Evolutionary conservation across 2,888 invertebrate genomes (phyloP).

Genomic region (Yponomeuta plumbellus): DNA sequence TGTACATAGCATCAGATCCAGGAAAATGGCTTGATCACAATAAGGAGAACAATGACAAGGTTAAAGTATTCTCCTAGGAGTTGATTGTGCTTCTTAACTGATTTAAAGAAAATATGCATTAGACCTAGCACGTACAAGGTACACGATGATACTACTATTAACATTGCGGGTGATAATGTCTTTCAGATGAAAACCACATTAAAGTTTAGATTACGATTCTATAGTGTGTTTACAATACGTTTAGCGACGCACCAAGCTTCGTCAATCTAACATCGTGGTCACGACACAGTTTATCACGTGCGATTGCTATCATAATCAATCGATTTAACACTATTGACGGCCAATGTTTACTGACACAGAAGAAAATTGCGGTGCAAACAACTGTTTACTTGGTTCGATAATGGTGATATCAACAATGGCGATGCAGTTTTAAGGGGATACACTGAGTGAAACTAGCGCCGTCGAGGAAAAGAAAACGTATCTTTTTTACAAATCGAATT

Average conservation of each 20-base stretch:
- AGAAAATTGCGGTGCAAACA: background rate
- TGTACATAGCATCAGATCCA: background rate
- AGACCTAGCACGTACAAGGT: background rate
- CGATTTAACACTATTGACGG: constrained; percentile 6
- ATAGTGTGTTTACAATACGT: constrained; percentile 28
- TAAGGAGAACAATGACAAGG: background rate
- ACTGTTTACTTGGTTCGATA: no score
- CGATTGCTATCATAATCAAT: constrained; percentile 5
- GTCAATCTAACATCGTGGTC: constrained; percentile 3
- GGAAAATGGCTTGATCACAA: background rate
- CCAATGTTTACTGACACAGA: constrained; percentile 3
- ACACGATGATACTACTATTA: background rate
- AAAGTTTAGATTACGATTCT: constrained; percentile 24
- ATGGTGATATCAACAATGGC: no score
- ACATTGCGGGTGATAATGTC: background rate
- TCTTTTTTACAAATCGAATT: no score
- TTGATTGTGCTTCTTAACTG: background rate
- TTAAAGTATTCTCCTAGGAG: background rate
- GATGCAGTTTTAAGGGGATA: no score
- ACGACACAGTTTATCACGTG: constrained; percentile 7
- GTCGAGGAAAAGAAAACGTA: no score
- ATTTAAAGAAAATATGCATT: background rate
- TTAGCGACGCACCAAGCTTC: constrained; percentile 20
- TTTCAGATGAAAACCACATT: constrained; percentile 30
- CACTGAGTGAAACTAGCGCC: no score